Base-by-base conservation (phyloP, 1,140 invertebrate species). In the Bombus turneri region DNA sequence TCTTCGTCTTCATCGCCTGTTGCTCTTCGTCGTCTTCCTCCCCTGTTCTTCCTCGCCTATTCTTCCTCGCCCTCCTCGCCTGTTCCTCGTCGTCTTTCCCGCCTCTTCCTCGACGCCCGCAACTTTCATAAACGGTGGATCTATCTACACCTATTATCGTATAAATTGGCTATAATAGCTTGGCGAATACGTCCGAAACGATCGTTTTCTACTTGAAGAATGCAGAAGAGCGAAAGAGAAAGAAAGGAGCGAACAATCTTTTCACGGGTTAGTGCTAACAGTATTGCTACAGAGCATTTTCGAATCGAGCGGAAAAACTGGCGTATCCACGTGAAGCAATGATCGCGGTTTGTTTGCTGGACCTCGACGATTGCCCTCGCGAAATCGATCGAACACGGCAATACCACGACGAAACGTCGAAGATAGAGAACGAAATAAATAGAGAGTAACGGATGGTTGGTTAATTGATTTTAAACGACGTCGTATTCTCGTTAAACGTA, bases 301-400 rank as follows among this genome's bases (percentile, higher is more conserved):
- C 85, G 83, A 84, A 87, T 81, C 43, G 57, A n/a, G 18, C 64
- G 71, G 87, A 91, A 91, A 91, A 91, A 91, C 79, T 57, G 73
- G 77, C 76, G 68, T 88, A 74, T 80, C 80, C 72, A 31, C 64
- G 59, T 88, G 79, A 62, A 47, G 85, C 72, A 88, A 88, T 87
- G 69, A 88, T 88, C 84, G 81, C 87, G 87, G 74, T 88, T 90
- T 91, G 89, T 78, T 87, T 62, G 81, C 8, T 76, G 83, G 59
- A 75, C 79, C 79, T 85, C 86, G 79, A 89, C 85, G 80, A 31
- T 66, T 75, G 79, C 64, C 72, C 78, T 41, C 73, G 81, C 64
- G 82, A 81, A 80, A 81, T 76, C 77, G 73, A 85, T 66, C 62
- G 73, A 37, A 18, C 68, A 39, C 39, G 59, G 28, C 12, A 72